Percentiles rank a stretch among this genome's conserved stretches.
Conservation (phyloP, 1,140 invertebrate genomes). For the Campoletis sonorensis region DNA sequence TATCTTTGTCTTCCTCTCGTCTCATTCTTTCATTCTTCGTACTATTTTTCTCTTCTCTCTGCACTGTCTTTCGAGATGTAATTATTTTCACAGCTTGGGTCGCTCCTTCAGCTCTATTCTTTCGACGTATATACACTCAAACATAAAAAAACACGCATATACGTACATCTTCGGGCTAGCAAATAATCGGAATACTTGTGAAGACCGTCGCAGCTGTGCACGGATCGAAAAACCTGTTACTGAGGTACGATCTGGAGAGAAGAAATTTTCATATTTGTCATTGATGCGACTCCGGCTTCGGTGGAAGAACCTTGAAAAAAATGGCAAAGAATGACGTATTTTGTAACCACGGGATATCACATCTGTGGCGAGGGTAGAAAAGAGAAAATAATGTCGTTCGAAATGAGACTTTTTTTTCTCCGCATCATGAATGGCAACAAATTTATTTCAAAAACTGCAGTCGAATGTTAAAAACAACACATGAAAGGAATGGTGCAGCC, state of each 20-base stretch:
- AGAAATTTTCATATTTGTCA: constrained; percentile 8
- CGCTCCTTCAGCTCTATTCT: constrained; percentile 27
- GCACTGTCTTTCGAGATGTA: constrained; percentile 65
- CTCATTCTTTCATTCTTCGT: constrained; percentile 12
- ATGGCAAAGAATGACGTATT: not conserved
- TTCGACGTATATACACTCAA: not conserved
- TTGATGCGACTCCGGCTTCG: not conserved
- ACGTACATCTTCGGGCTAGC: not conserved
- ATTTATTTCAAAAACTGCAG: no score
- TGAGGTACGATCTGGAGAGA: not conserved
- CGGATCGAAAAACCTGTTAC: constrained; percentile 26
- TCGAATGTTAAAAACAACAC: no score
- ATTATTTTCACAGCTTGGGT: constrained; percentile 69
- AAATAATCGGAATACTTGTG: constrained; percentile 27
- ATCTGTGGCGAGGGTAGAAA: not conserved
- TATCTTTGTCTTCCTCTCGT: constrained; percentile 51
- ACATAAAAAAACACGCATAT: not conserved
- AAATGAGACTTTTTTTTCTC: no score
- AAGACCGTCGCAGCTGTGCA: constrained; percentile 7
- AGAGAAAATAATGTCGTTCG: not conserved
- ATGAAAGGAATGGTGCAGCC: no score
- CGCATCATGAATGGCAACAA: no score
- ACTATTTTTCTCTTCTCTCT: constrained; percentile 34
- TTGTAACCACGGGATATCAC: constrained; percentile 5
- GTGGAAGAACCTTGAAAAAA: not conserved